Percentiles rank a stretch among this genome's conserved stretches.
Conservation (phyloP, 2,888 invertebrate genomes). For the Hirtodrosophila alboralis region DNA sequence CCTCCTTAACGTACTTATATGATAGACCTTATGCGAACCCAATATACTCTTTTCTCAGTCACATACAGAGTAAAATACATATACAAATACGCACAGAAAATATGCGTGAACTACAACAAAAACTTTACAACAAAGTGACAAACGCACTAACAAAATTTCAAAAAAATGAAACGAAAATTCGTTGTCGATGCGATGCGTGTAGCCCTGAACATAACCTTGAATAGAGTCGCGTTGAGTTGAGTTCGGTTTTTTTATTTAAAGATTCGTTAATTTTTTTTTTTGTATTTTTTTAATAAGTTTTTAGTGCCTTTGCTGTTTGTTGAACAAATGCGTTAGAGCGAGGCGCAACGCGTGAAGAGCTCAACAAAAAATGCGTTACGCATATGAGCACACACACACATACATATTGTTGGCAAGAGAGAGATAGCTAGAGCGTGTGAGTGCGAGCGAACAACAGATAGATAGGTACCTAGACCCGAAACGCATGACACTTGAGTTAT, state of each 20-base stretch:
- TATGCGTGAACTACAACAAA: constrained; percentile 50
- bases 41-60: too few species aligned
- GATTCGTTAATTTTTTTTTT: constrained; percentile 68
- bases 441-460: background rate
- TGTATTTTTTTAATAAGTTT: constrained; percentile 43
- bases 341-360: constrained; percentile 43
- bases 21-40: too few species aligned
- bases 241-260: constrained; percentile 60
- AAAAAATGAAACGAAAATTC: constrained; percentile 48
- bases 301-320: constrained; percentile 29
- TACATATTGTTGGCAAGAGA: too few species aligned
- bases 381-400: constrained; percentile 48
- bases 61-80: constrained; percentile 19
- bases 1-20: too few species aligned
- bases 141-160: constrained; percentile 59
- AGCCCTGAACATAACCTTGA: constrained; percentile 83
- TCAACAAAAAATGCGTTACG: constrained; percentile 67
- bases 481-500: constrained; percentile 63
- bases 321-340: constrained; percentile 69
- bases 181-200: constrained; percentile 75
- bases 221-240: constrained; percentile 58
- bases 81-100: constrained; percentile 36
- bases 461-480: constrained; percentile 35
- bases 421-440: constrained; percentile 5
- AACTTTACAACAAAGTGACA: constrained; percentile 48